Percentiles rank a stretch among this genome's conserved stretches.
Conservation (phyloP, 1,140 invertebrate species). For the Octopus sinensis region DNA sequence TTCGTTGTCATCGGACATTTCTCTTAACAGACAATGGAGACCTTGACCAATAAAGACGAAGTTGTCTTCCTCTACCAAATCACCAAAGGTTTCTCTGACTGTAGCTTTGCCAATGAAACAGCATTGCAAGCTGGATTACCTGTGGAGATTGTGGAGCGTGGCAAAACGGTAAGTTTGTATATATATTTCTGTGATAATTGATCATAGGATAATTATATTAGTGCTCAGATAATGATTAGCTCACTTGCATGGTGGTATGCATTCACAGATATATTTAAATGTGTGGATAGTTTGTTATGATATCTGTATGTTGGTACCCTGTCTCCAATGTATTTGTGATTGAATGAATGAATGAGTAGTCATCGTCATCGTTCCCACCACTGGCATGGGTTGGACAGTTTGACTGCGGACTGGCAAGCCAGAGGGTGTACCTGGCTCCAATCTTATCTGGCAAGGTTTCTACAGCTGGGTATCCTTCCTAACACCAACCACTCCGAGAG, state of each 20-base stretch:
- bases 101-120: conserved; percentile 64
- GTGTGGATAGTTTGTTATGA: background rate
- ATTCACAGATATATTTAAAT: background rate
- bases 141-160: conserved; percentile 51
- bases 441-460: too few relatives aligned
- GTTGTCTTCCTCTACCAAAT: conserved; percentile 67
- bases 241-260: background rate
- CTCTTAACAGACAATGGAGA: conserved; percentile 62
- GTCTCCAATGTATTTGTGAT: background rate
- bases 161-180: conserved; percentile 44
- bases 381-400: too few relatives aligned
- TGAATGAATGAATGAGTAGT: background rate
- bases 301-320: background rate
- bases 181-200: background rate
- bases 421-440: too few relatives aligned
- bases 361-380: background rate
- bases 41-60: conserved; percentile 59
- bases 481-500: too few relatives aligned
- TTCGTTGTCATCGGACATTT: background rate
- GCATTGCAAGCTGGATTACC: conserved; percentile 60
- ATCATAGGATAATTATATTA: background rate
- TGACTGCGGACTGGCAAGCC: too few relatives aligned
- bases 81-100: conserved; percentile 58
- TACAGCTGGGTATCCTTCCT: too few relatives aligned
- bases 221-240: background rate